A percentile compares a stretch with the other conserved stretches of the same genome.
phyloP scores from a whole-genome alignment of 2,888 invertebrate species.

The Eristalis pertinax region DNA sequence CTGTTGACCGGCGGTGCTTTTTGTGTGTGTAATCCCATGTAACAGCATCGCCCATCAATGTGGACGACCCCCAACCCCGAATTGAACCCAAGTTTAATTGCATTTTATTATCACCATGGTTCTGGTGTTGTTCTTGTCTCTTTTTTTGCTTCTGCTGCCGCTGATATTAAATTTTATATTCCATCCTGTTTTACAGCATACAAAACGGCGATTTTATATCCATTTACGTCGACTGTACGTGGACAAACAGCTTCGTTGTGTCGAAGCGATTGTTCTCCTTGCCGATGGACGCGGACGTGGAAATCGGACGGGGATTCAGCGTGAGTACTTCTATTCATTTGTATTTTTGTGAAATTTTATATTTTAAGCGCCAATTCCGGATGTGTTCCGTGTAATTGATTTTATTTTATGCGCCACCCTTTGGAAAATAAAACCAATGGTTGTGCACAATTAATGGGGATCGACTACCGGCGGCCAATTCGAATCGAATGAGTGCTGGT shows the following conservation, averaged over 20 bases:
- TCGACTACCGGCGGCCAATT: neutral
- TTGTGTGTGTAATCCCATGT: slow-evolving; percentile 40
- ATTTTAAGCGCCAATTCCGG: neutral
- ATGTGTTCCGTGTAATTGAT: slow-evolving; percentile 8
- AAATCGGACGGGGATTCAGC: slow-evolving; percentile 80
- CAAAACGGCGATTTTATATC: slow-evolving; percentile 81
- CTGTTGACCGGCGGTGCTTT: neutral
- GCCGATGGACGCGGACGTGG: slow-evolving; percentile 79
- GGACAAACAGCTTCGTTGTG: slow-evolving; percentile 81
- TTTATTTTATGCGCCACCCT: neutral
- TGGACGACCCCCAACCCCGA: neutral
- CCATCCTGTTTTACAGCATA: slow-evolving; percentile 76
- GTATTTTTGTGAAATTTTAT: neutral
- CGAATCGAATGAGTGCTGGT: slow-evolving; percentile 21
- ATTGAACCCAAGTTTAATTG: slow-evolving; percentile 50
- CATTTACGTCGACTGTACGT: slow-evolving; percentile 80
- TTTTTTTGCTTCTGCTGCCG: neutral
- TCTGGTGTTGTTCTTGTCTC: slow-evolving; percentile 31
- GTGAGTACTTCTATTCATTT: slow-evolving; percentile 76
- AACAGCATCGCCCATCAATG: slow-evolving; percentile 2
- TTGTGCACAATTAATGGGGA: neutral
- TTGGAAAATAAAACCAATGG: neutral
- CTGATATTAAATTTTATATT: slow-evolving; percentile 57
- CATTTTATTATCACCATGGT: slow-evolving; percentile 52
- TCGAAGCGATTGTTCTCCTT: slow-evolving; percentile 80